Conservation (phyloP, 2,113 vertebrate genomes). For the Daboia siamensis region DNA sequence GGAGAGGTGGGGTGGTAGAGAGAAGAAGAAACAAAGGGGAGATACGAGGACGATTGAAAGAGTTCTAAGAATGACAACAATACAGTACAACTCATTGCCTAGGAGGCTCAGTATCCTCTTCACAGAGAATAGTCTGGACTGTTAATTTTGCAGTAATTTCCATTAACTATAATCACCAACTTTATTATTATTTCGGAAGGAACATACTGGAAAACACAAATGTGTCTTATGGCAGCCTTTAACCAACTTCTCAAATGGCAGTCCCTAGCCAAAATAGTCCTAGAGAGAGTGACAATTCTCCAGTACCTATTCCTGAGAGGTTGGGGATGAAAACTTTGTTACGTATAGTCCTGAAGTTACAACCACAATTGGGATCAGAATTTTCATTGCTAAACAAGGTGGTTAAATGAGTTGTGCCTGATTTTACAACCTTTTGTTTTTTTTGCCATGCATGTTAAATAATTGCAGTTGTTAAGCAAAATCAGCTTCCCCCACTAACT, state of each 20-base stretch:
- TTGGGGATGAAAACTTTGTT: neutral
- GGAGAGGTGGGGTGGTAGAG: neutral
- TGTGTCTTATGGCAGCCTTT: neutral
- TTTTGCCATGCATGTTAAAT: neutral
- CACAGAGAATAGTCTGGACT: neutral
- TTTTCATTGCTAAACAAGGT: neutral
- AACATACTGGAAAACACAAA: neutral
- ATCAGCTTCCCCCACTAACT: neutral
- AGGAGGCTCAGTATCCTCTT: neutral
- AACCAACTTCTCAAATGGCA: neutral
- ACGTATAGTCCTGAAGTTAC: neutral
- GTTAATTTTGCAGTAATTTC: neutral
- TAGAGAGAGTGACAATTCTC: neutral
- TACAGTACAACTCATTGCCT: neutral
- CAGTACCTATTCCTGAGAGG: neutral
- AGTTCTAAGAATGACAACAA: neutral
- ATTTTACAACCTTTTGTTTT: neutral
- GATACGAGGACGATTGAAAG: neutral
- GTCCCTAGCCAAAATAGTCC: neutral
- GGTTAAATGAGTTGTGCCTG: neutral
- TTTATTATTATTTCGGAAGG: neutral
- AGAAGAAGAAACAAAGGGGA: neutral
- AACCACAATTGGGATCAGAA: neutral
- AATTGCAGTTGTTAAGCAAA: neutral
- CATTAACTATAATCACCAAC: neutral